phyloP scores from a whole-genome alignment of 2,797 vertebrate genomes.

The Hozukius guyotensis region DNA sequence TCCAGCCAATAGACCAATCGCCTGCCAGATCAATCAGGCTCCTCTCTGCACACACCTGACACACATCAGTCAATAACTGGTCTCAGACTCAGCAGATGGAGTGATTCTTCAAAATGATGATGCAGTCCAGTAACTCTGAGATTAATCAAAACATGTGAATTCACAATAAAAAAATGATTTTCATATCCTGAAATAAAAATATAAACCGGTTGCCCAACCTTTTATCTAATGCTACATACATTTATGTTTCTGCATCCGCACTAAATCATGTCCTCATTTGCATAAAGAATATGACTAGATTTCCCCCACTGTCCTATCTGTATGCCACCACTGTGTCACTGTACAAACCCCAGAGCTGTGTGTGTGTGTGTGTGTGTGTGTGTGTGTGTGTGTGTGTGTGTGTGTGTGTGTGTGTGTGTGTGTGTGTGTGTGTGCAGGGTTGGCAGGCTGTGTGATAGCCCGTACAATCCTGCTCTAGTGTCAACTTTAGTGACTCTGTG shows the following conservation, averaged over 20 bases:
- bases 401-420: constrained; percentile 18
- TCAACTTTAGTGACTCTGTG: constrained; percentile 61
- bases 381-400: constrained; percentile 1
- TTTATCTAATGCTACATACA: not conserved
- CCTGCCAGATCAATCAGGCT: constrained; percentile 22
- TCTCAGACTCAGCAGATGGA: not conserved
- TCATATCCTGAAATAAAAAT: not conserved
- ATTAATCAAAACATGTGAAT: not conserved
- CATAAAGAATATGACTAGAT: constrained; percentile 31
- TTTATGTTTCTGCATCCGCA: constrained; percentile 3
- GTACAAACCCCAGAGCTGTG: not conserved
- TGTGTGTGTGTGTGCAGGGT: constrained; percentile 6
- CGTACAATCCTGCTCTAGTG: constrained; percentile 41
- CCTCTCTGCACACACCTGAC: constrained; percentile 17
- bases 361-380: not conserved
- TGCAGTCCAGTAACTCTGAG: not conserved
- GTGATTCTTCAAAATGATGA: not conserved
- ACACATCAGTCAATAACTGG: constrained; percentile 15
- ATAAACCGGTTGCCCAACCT: not conserved
- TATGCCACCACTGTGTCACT: constrained; percentile 10
- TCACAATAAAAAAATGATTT: constrained; percentile 1
- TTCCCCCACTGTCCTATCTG: constrained; percentile 18
- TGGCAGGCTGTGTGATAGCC: constrained; percentile 54
- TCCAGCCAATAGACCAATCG: constrained; percentile 11
- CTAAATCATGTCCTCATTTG: constrained; percentile 21